These are phyloP conservation scores for Cisticola juncidis DNA, from an alignment of 2,113 vertebrate species.

Conservation along the genomic window DNA sequence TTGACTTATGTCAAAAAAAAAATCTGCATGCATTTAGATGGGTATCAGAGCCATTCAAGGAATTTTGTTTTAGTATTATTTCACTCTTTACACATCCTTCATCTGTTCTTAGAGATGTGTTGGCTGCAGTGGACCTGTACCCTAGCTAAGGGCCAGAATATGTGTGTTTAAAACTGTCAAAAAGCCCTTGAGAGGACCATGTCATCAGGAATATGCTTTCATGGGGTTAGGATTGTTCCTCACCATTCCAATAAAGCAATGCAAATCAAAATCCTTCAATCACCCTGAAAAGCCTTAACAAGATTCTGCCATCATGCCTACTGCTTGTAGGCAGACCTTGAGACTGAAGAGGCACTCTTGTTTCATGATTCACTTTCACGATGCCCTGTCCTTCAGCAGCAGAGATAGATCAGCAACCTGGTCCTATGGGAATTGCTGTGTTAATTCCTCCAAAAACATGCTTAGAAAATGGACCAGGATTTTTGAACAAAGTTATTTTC, in stretches of 20 bases:
- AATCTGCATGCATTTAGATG: neutral
- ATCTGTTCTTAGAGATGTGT: neutral
- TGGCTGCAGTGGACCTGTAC: neutral
- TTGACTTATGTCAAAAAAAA: neutral
- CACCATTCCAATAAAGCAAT: neutral
- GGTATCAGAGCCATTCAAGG: neutral
- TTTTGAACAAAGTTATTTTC: neutral
- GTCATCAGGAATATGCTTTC: neutral
- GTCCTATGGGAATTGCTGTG: neutral
- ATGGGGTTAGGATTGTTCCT: neutral
- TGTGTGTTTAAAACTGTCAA: neutral
- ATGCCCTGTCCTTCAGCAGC: neutral
- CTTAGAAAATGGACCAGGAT: neutral
- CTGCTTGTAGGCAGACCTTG: neutral
- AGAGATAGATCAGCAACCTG: neutral
- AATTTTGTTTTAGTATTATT: neutral
- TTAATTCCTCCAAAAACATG: neutral
- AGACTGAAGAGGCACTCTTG: neutral
- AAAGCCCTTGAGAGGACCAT: neutral
- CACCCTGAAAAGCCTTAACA: neutral
- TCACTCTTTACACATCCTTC: neutral
- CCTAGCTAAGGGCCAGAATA: neutral
- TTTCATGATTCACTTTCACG: neutral
- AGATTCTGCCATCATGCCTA: neutral
- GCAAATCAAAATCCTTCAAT: neutral